Evolutionary conservation across 2,797 vertebrate species (phyloP), one percentile per base, ranked within the genome.

Genomic region (Delichon dasypus): DNA sequence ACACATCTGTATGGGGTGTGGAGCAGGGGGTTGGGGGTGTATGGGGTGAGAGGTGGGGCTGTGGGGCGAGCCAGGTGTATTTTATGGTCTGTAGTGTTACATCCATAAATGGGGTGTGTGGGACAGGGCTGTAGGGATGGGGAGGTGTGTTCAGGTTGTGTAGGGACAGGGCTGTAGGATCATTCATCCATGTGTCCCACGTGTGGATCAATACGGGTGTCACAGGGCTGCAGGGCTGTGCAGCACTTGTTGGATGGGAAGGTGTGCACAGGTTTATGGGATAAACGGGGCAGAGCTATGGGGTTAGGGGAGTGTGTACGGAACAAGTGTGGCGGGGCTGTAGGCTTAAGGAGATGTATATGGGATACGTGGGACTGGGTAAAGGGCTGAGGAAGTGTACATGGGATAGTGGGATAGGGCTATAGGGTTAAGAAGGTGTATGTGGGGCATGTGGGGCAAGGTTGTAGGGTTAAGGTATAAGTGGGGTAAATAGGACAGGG

Each of bases 221-320:
- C 26, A 27, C 23, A 19, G 30, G 55, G 38, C 13, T 72, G 2
- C 11, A 10, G 42, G 30, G 51, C 1, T 42, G 60, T 17, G 23
- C 5, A 19, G 26, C 9, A 13, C 11, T 0, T 10, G 30, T 11
- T 6, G 16, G 12, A 8, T 36, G 9, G 44, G 22, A 42, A 44
- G 30, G 5, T 29, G 18, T 27, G 44, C 11, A 11, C 1, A 7
- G 1, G 3, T 15, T 1, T 13, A 5, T 10, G 21, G 10, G 26
- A 21, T 25, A 13, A 10, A 27, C 27, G 26, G 20, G 10, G 15
- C 18, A 58, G 27, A 38, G 40, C 25, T 68, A 19, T 20, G 19
- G 55, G 64, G 44, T 47, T 74, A 38, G 30, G 42, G 54, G 20
- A 14, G 38, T 21, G 60, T 11, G 7, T 26, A 26, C n/a, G 68